phyloP scores from a whole-genome alignment of 2,797 vertebrate genomes.

The Acanthopagrus latus region DNA sequence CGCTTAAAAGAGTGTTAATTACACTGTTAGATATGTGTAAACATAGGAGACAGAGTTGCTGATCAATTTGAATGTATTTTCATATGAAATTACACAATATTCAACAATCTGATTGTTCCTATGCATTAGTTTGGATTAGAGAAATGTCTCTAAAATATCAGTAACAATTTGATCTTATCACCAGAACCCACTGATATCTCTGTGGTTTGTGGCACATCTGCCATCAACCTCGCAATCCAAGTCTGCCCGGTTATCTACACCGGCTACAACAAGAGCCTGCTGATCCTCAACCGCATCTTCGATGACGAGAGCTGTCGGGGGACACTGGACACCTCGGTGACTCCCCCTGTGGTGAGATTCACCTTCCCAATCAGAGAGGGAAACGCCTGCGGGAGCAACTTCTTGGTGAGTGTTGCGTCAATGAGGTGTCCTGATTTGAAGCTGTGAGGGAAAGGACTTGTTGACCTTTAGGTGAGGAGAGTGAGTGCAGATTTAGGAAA shows the following conservation, averaged over 20 bases:
- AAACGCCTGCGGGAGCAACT: slow-evolving; percentile 80
- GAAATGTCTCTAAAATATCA: not conserved
- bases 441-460: not conserved
- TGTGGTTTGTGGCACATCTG: slow-evolving; percentile 80
- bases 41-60: not conserved
- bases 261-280: slow-evolving; percentile 80
- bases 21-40: not conserved
- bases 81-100: not conserved
- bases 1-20: slow-evolving; percentile 1
- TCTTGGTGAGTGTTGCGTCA: slow-evolving; percentile 71
- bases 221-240: slow-evolving; percentile 78
- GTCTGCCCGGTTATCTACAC: slow-evolving; percentile 81
- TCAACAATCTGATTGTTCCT: too few relatives aligned
- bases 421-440: slow-evolving; percentile 5
- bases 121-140: not conserved
- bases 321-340: slow-evolving; percentile 66
- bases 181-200: slow-evolving; percentile 82
- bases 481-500: slow-evolving; percentile 12
- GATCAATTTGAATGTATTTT: not conserved
- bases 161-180: not conserved
- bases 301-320: slow-evolving; percentile 66
- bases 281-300: slow-evolving; percentile 75
- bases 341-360: slow-evolving; percentile 79
- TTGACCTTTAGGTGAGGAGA: slow-evolving; percentile 11
- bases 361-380: slow-evolving; percentile 80